Evolutionary conservation across 2,797 vertebrate species (phyloP).

Genomic region (Fistularia commersonii): DNA sequence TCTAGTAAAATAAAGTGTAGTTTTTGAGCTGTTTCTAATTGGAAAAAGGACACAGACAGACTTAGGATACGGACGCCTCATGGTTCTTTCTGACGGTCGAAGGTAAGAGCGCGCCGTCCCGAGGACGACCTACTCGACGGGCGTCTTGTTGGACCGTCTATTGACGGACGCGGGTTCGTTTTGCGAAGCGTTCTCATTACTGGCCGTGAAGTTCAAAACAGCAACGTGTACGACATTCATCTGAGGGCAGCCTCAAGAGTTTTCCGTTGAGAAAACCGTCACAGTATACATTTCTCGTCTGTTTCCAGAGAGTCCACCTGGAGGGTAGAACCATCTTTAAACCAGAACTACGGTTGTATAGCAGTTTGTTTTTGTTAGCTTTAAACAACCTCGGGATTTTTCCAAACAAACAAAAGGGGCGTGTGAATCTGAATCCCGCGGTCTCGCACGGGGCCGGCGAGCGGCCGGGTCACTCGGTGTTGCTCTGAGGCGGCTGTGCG

Average conservation of each 20-base stretch:
- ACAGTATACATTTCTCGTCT: constrained; percentile 51
- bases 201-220: constrained; percentile 54
- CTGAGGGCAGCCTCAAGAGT: constrained; percentile 30
- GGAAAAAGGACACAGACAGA: constrained; percentile 29
- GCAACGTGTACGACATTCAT: constrained; percentile 48
- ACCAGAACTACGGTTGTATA: constrained; percentile 36
- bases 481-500: constrained; percentile 70
- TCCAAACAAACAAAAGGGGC: constrained; percentile 31
- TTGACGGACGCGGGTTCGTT: constrained; percentile 4
- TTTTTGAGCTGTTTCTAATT: constrained; percentile 51
- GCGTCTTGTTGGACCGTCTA: constrained; percentile 46
- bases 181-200: constrained; percentile 52
- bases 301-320: constrained; percentile 26
- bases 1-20: constrained; percentile 29
- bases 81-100: constrained; percentile 33
- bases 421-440: constrained; percentile 16
- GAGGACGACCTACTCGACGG: constrained; percentile 41
- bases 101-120: constrained; percentile 41
- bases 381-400: constrained; percentile 16
- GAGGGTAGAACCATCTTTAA: constrained; percentile 29
- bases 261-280: constrained; percentile 42
- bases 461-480: constrained; percentile 76
- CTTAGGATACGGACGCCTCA: constrained; percentile 22
- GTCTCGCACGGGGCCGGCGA: constrained; percentile 19
- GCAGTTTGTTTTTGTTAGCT: constrained; percentile 20